Evolutionary conservation across 2,888 invertebrate species (phyloP).

Genomic region (Lasioglossum malachurum): DNA sequence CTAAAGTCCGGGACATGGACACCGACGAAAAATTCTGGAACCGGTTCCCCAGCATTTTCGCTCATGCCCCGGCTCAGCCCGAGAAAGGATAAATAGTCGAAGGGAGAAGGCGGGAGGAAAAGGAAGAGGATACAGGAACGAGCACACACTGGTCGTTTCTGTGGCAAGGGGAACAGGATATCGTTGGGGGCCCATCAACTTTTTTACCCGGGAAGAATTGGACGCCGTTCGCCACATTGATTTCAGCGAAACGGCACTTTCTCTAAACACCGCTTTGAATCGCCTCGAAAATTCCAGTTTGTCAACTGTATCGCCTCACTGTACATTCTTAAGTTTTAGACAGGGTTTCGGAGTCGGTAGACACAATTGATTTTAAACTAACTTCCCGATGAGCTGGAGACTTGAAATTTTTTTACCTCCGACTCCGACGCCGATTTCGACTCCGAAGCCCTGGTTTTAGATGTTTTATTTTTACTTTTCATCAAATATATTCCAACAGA

Average conservation of each 20-base stretch:
- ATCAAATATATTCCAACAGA: background rate
- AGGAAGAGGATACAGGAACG: constrained; percentile 35
- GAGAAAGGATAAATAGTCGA: constrained; percentile 51
- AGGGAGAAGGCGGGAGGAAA: constrained; percentile 45
- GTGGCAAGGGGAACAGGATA: constrained; percentile 14
- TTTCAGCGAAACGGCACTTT: background rate
- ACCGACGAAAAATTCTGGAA: constrained; percentile 71
- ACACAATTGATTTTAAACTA: too few species aligned
- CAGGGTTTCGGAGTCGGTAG: too few species aligned
- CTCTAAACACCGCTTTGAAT: background rate
- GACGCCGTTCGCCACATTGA: background rate
- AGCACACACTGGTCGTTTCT: constrained; percentile 17
- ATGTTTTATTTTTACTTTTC: background rate
- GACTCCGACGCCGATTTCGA: too few species aligned
- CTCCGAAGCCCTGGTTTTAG: too few species aligned
- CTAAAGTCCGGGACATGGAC: constrained; percentile 70
- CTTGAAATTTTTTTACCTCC: too few species aligned
- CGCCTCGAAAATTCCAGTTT: background rate
- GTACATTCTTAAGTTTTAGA: background rate
- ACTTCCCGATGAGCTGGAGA: too few species aligned
- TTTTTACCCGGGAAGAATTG: background rate
- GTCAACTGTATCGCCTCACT: background rate
- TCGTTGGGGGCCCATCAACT: background rate
- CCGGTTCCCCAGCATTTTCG: constrained; percentile 70
- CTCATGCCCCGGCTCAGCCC: constrained; percentile 49